Conservation (phyloP, 2,797 vertebrate genomes). For the Micrastur ruficollis region DNA sequence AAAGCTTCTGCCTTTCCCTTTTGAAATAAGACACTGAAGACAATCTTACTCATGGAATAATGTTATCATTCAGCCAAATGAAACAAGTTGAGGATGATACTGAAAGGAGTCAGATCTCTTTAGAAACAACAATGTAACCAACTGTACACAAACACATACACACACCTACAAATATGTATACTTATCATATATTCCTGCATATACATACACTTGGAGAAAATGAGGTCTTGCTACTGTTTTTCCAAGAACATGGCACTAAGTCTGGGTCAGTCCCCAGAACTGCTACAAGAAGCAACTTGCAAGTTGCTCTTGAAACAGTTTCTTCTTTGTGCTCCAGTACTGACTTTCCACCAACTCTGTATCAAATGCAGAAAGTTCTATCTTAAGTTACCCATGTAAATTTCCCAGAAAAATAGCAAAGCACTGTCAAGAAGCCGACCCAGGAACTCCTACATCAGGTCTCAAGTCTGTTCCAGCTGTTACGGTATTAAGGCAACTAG, state of each 20-base stretch:
- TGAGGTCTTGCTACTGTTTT: background rate
- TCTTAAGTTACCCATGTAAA: background rate
- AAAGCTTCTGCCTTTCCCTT: background rate
- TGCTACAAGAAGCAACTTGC: background rate
- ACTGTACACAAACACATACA: background rate
- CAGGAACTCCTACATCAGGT: background rate
- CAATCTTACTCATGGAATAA: background rate
- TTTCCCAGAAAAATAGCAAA: background rate
- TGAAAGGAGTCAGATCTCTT: background rate
- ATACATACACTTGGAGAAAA: background rate
- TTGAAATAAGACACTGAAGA: background rate
- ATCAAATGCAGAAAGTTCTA: background rate
- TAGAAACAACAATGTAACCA: background rate
- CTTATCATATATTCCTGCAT: background rate
- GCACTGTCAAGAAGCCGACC: background rate
- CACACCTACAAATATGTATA: background rate
- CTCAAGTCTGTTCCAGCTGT: background rate
- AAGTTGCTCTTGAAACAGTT: background rate
- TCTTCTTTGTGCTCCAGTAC: background rate
- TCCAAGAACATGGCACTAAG: background rate
- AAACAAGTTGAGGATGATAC: background rate
- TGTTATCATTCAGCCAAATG: background rate
- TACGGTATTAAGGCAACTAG: background rate
- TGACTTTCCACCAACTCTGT: background rate
- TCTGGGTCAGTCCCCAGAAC: rapidly evolving